Conservation (phyloP, 2,888 invertebrate species). For the Timandra comae region DNA sequence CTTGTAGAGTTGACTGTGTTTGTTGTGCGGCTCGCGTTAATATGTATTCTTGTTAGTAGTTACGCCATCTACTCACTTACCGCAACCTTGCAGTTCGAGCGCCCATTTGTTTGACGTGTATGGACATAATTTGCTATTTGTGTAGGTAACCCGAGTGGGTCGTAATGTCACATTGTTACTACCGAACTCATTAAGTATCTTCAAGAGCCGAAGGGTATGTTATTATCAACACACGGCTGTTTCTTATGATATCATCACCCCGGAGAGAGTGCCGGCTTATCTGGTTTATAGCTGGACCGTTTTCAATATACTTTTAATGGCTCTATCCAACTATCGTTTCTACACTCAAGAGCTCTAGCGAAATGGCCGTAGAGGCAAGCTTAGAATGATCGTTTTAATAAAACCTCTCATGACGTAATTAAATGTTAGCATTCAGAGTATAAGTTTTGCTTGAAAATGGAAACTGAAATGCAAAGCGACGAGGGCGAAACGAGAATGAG, state of each 20-base stretch:
- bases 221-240: constrained; percentile 45
- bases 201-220: constrained; percentile 43
- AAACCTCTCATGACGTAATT: constrained; percentile 30
- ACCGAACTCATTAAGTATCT: constrained; percentile 48
- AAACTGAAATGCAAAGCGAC: constrained; percentile 50
- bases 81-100: constrained; percentile 55
- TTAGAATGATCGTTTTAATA: constrained; percentile 26
- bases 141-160: constrained; percentile 54
- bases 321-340: constrained; percentile 30
- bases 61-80: constrained; percentile 43
- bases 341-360: constrained; percentile 19
- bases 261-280: constrained; percentile 24
- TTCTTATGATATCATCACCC: constrained; percentile 38
- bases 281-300: constrained; percentile 25
- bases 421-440: constrained; percentile 26
- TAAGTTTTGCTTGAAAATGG: constrained; percentile 34
- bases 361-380: constrained; percentile 27
- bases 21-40: constrained; percentile 24
- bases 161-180: constrained; percentile 62
- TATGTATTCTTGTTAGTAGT: constrained; percentile 34
- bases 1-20: constrained; percentile 20
- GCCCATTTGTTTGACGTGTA: constrained; percentile 56
- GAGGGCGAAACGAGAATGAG: constrained; percentile 46
- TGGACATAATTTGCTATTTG: constrained; percentile 59
- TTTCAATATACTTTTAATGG: constrained; percentile 37